phyloP scores from a whole-genome alignment of 2,797 vertebrate genomes.

The Scolopax rusticola region DNA sequence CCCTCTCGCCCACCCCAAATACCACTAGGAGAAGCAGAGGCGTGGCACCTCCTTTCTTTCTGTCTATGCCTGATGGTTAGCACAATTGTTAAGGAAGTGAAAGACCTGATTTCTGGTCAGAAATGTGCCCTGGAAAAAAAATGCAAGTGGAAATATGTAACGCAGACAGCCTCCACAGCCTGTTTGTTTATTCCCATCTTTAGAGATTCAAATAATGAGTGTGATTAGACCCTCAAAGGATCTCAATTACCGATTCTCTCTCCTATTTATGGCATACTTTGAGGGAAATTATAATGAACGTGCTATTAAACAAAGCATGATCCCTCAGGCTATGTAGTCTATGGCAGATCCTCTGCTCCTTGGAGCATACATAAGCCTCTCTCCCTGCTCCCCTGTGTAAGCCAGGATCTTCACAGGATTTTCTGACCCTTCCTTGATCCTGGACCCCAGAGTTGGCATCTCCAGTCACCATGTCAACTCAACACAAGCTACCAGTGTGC shows the following conservation, averaged over 20 bases:
- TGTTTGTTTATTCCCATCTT: neutral
- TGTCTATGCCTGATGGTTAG: neutral
- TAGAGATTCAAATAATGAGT: neutral
- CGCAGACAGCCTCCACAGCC: neutral
- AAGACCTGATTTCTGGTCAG: neutral
- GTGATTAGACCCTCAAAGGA: conserved; percentile 7
- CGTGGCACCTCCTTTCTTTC: neutral
- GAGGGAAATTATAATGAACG: conserved; percentile 21
- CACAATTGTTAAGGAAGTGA: neutral
- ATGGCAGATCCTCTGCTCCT: neutral
- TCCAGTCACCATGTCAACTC: neutral
- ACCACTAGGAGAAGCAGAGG: neutral
- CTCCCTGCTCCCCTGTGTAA: neutral
- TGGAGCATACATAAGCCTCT: neutral
- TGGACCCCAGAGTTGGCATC: accelerated
- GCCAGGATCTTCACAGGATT: neutral
- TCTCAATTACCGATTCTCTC: neutral
- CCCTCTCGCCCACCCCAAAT: neutral
- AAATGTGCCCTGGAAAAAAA: neutral
- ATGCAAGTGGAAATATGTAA: neutral
- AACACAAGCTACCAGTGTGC: no score
- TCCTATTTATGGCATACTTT: conserved; percentile 3
- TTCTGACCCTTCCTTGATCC: neutral
- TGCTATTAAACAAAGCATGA: conserved; percentile 39
- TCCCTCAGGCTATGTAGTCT: conserved; percentile 7